These are phyloP conservation scores for Pangasius mekongensis DNA, from an alignment of 2,797 vertebrate genomes.

Conservation along the genomic window DNA sequence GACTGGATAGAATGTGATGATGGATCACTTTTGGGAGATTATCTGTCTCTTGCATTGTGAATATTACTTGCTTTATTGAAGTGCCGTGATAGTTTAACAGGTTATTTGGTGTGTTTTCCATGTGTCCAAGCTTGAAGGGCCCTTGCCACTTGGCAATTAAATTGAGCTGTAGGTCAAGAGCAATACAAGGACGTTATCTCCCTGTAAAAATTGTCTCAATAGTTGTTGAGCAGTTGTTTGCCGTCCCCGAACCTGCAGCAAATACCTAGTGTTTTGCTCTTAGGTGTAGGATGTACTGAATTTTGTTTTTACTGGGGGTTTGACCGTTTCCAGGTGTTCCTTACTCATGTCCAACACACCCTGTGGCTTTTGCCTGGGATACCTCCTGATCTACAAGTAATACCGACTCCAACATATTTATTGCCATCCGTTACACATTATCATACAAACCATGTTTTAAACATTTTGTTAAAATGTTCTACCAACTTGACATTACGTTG, in stretches of 20 bases:
- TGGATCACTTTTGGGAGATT: background rate
- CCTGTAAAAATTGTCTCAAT: background rate
- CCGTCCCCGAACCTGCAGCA: background rate
- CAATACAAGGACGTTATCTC: background rate
- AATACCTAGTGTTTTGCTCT: background rate
- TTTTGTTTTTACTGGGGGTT: background rate
- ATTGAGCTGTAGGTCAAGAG: background rate
- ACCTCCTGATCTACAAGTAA: background rate
- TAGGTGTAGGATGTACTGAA: background rate
- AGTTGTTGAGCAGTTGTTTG: background rate
- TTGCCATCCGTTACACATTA: background rate
- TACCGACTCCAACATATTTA: background rate
- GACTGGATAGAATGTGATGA: background rate
- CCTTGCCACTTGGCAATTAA: background rate
- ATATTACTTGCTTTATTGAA: background rate
- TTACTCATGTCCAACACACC: background rate
- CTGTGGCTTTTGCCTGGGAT: background rate
- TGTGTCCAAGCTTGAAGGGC: too few species aligned
- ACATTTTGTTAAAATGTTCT: background rate
- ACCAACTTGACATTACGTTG: background rate
- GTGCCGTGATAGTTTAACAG: too few species aligned
- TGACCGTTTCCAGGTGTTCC: background rate
- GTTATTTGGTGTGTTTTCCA: too few species aligned
- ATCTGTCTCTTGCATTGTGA: background rate
- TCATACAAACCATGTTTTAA: background rate